phyloP scores from a whole-genome alignment of 2,113 vertebrate genomes.

The Mobula birostris region DNA sequence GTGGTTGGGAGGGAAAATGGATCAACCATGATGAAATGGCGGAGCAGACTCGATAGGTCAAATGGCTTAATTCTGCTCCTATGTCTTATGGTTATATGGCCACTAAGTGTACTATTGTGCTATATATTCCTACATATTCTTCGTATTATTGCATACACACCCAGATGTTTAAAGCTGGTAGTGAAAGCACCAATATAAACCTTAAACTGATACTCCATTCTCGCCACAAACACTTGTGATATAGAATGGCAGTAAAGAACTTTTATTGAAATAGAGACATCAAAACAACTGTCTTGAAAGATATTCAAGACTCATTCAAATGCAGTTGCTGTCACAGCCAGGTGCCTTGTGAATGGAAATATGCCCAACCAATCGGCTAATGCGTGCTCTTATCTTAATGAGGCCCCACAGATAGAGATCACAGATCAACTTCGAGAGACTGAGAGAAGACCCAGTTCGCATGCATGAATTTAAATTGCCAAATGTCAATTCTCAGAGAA shows the following conservation, averaged over 20 bases:
- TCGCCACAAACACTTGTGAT: not conserved
- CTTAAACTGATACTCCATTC: not conserved
- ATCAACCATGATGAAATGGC: no score
- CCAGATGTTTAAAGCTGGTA: not conserved
- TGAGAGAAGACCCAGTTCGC: not conserved
- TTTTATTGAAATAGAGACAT: not conserved
- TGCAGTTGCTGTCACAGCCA: not conserved
- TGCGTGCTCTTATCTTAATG: constrained; percentile 2
- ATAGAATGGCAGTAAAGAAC: not conserved
- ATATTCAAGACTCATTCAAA: not conserved
- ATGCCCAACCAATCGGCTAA: not conserved
- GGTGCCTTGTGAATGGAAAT: not conserved
- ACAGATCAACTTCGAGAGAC: no score
- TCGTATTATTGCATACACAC: not conserved
- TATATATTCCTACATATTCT: not conserved
- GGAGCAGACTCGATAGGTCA: no score
- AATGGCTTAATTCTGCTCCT: no score
- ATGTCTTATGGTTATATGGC: no score
- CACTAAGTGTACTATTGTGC: not conserved
- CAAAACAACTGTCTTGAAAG: not conserved
- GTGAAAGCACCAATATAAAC: not conserved
- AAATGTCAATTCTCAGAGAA: not conserved
- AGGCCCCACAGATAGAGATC: not conserved
- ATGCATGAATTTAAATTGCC: not conserved
- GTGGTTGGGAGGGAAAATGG: no score